Percentiles rank a stretch among this genome's conserved stretches.
Evolutionary conservation across 2,888 invertebrate genomes (phyloP).

Genomic region (Steinernema carpocapsae): DNA sequence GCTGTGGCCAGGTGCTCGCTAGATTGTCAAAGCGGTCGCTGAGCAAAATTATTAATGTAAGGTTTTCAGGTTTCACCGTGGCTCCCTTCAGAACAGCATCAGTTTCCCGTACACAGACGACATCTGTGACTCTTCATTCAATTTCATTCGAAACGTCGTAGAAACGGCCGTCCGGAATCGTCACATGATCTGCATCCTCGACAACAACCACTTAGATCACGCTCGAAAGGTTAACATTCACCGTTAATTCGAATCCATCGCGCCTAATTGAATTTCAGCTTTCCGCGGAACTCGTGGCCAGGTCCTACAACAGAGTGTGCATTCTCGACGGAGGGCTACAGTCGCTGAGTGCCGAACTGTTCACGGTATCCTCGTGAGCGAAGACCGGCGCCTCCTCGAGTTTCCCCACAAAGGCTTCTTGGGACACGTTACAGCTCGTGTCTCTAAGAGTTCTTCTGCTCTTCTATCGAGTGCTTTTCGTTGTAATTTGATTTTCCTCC

Average conservation of each 20-base stretch:
- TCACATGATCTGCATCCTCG: slow-evolving; percentile 50
- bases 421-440: too few relatives aligned
- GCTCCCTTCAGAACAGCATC: slow-evolving; percentile 44
- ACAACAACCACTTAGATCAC: slow-evolving; percentile 41
- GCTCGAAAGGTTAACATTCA: slow-evolving; percentile 42
- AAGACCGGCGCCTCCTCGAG: too few relatives aligned
- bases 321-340: slow-evolving; percentile 53
- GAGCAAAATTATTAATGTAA: too few relatives aligned
- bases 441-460: too few relatives aligned
- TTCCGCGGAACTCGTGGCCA: slow-evolving; percentile 38
- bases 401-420: too few relatives aligned
- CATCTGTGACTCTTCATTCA: slow-evolving; percentile 23
- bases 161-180: slow-evolving; percentile 44
- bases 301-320: slow-evolving; percentile 44
- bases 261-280: slow-evolving; percentile 39
- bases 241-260: slow-evolving; percentile 27
- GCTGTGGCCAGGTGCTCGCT: too few relatives aligned
- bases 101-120: slow-evolving; percentile 45
- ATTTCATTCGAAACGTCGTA: slow-evolving; percentile 4
- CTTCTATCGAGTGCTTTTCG: too few relatives aligned
- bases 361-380: slow-evolving; percentile 14
- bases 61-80: slow-evolving; percentile 46
- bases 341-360: slow-evolving; percentile 35
- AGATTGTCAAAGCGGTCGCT: too few relatives aligned
- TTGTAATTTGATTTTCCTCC: too few relatives aligned